Evolutionary conservation across 1,140 invertebrate species (phyloP).

Genomic region (Drosophila mauritiana): DNA sequence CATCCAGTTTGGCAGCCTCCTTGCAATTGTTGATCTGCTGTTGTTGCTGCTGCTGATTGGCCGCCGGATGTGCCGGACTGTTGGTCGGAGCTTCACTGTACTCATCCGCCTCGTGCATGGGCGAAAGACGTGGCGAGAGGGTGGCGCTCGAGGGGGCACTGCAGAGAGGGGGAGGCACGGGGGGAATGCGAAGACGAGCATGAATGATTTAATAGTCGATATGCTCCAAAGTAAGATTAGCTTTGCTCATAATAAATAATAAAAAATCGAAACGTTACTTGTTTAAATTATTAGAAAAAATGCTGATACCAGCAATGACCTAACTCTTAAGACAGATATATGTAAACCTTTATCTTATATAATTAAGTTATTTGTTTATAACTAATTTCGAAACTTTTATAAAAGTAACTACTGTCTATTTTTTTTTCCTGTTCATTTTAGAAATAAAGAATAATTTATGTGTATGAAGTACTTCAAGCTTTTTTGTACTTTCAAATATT

Average conservation of each 20-base stretch:
- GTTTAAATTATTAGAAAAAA: background rate
- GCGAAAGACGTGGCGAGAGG: constrained; percentile 75
- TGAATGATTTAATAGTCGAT: constrained; percentile 40
- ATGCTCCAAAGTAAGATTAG: background rate
- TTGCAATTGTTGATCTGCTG: constrained; percentile 55
- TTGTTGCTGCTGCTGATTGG: constrained; percentile 16
- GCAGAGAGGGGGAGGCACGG: constrained; percentile 25
- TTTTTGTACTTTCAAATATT: too few relatives aligned
- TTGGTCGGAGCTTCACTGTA: constrained; percentile 52
- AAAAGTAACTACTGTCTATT: too few relatives aligned
- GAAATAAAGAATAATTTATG: too few relatives aligned
- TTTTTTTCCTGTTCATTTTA: too few relatives aligned
- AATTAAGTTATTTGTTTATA: too few relatives aligned
- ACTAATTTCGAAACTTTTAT: too few relatives aligned
- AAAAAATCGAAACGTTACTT: background rate
- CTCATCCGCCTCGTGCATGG: constrained; percentile 81
- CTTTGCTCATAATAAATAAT: background rate
- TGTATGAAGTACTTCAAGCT: too few relatives aligned
- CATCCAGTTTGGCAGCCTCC: constrained; percentile 65
- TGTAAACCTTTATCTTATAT: too few relatives aligned
- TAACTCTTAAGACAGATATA: too few relatives aligned
- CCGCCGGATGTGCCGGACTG: constrained; percentile 11
- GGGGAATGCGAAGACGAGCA: constrained; percentile 41
- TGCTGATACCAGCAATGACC: too few relatives aligned
- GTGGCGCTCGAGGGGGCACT: constrained; percentile 66